Base-by-base conservation (phyloP, 1,140 invertebrate genomes). In the Campoletis sonorensis region DNA sequence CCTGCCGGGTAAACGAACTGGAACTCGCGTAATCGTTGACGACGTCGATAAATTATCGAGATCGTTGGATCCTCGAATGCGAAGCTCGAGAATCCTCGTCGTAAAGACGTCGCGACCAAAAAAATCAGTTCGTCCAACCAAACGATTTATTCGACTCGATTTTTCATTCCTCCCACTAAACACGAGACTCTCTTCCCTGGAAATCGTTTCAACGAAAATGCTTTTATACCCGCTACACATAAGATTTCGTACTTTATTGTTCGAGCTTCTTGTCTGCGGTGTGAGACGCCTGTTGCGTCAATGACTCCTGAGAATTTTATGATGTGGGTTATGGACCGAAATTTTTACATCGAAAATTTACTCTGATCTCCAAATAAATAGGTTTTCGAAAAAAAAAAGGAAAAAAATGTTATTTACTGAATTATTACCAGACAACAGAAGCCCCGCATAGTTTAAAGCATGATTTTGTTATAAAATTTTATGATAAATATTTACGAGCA, bases 1-100 rank as follows among this genome's bases (percentile, higher is more conserved):
- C 10, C 13, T 1, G 26, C 18, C 15, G 23, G 45, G 15, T 79
- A 79, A 68, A 84, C 80, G 81, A 61, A 85, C 84, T 83, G 79
- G 75, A n/a, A 33, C 49, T 70, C 82, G 76, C 68, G 79, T 82
- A 79, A 81, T 67, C 80, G 54, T 67, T 4, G 75, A 33, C 54
- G 68, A 58, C 18, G 79, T 83, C 82, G 79, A 85, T 87, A 84
- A 84, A 87, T 86, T 84, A 83, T 81, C 70, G 64, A 76, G 33
- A 13, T 18, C 5, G 58, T 76, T 54, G 61, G 40, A 45, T 45
- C 8, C 40, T 15, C 61, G 61, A n/a, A 23, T 26, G n/a, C 61
- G 54, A 58, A 58, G 4, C 21, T 58, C 18, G 21, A 67, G 61
- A 67, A 67, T 30, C n/a, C n/a, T 18, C 45, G 23, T 51, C 67